Conservation (phyloP, 2,113 vertebrate species). For the Eidolon helvum region DNA sequence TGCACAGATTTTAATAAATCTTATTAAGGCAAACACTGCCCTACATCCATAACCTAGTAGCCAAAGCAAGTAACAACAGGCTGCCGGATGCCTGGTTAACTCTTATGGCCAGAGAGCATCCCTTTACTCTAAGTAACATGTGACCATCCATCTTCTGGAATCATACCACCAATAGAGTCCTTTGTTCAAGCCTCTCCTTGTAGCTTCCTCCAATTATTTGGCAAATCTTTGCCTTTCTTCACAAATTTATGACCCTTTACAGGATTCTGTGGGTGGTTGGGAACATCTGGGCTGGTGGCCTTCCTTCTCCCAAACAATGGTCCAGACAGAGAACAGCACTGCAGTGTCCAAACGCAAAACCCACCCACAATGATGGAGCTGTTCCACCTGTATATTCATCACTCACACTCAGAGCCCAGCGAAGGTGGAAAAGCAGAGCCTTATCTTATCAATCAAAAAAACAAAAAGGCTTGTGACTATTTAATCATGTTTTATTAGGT, state of each 20-base stretch:
- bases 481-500: constrained; percentile 51
- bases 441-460: constrained; percentile 36
- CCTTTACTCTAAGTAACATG: constrained; percentile 63
- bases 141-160: constrained; percentile 48
- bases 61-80: constrained; percentile 57
- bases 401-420: neutral
- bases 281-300: constrained; percentile 76
- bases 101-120: constrained; percentile 73
- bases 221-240: constrained; percentile 78
- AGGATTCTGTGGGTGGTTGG: constrained; percentile 76
- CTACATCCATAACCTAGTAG: neutral
- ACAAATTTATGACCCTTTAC: constrained; percentile 79
- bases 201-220: constrained; percentile 75
- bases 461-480: neutral
- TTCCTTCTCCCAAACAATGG: constrained; percentile 41
- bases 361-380: constrained; percentile 43
- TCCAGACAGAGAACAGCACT: neutral
- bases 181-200: constrained; percentile 66
- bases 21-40: constrained; percentile 21
- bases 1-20: constrained; percentile 41
- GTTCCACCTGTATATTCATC: constrained; percentile 55
- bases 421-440: neutral
- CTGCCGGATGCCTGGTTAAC: constrained; percentile 62
- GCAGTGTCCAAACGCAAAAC: neutral
- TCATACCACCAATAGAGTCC: constrained; percentile 72